Base-by-base conservation (phyloP, 2,113 vertebrate genomes). In the Origma solitaria region DNA sequence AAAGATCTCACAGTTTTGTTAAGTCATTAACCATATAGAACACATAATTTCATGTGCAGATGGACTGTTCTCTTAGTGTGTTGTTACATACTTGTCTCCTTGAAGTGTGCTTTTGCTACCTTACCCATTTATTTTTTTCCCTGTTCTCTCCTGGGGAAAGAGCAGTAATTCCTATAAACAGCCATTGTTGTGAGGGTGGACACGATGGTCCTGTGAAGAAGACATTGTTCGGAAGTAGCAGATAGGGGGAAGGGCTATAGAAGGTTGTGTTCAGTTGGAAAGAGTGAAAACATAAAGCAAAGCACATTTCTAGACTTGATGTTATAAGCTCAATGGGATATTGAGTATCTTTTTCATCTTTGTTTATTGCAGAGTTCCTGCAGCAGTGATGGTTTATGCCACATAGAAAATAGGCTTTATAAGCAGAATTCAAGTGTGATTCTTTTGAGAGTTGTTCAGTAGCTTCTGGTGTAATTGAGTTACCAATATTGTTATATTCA, bases 171-270 rank as follows among this genome's bases (percentile, higher is more conserved):
- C 54, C 69, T 84, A 2, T 65, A 49, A 91, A 30, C 22, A 53
- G 57, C 2, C 0, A 0, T 16, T 81, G 50, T 60, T 1, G 0
- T 38, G 35, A 88, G 33, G 20, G 44, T 70, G 47, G 19, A 44
- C 60, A 23, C 3, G 1, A 4, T 23, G 42, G 15, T 53, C n/a
- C 33, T 54, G 35, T 16, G 69, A 44, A 2, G 1, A 65, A 57
- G 37, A 37, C 18, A 19, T 2, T n/a, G 21, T 62, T 70, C 56
- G 33, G 21, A 54, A 40, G 13, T 69, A 64, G 37, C 30, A 53
- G 61, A 70, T n/a, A 54, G 66, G n/a, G 73, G 31, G 38, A 66
- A 23, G 51, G 40, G 18, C 51, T 82, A 2, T 28, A 2, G 50
- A 65, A 37, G 19, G 13, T 84, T 65, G 51, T 53, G 3, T 44